phyloP scores from a whole-genome alignment of 2,888 invertebrate species.

The Ennomos quercinarius region DNA sequence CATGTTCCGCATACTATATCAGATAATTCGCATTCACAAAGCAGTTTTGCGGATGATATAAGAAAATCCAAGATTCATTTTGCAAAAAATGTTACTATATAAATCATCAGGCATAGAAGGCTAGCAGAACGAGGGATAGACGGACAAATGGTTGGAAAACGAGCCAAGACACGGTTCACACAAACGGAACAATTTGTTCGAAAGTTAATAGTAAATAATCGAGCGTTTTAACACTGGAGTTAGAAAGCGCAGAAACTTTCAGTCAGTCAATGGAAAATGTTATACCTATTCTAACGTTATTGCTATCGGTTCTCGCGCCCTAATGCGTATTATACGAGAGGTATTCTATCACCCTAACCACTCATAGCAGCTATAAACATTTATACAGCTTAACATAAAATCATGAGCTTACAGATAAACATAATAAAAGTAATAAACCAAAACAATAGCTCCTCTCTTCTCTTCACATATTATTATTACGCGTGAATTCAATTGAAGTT shows the following conservation, averaged over 20 bases:
- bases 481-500: constrained; percentile 10
- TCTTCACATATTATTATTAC: not conserved
- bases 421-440: too few relatives aligned
- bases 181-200: constrained; percentile 49
- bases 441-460: not conserved
- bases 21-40: not conserved
- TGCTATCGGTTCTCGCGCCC: not conserved
- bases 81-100: too few relatives aligned
- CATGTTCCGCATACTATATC: constrained; percentile 31
- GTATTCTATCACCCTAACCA: not conserved
- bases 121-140: constrained; percentile 1
- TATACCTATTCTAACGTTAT: constrained; percentile 19
- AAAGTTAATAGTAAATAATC: constrained; percentile 59
- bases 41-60: not conserved
- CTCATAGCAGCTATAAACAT: not conserved
- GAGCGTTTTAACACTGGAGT: constrained; percentile 33
- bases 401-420: too few relatives aligned
- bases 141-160: constrained; percentile 22
- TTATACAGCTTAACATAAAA: not conserved
- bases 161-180: constrained; percentile 39
- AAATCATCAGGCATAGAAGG: too few relatives aligned
- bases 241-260: constrained; percentile 49
- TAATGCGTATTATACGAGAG: constrained; percentile 6
- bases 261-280: constrained; percentile 40
- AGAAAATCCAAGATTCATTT: too few relatives aligned